Conservation (phyloP, 1,140 invertebrate species). For the Trichonephila clavata region DNA sequence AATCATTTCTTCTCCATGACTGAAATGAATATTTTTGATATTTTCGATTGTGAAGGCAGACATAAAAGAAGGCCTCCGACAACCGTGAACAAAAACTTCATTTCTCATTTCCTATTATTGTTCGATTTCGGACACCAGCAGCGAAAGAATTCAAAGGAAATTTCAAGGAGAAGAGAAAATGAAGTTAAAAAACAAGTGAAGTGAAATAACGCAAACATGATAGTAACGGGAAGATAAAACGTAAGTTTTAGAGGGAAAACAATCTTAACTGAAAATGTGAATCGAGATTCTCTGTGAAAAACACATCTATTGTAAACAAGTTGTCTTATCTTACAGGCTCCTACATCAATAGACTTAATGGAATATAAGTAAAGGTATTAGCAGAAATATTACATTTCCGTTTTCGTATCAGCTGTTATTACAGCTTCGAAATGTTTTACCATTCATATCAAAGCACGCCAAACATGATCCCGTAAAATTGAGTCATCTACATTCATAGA, state of each 20-base stretch:
- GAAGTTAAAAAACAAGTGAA: slow-evolving; percentile 5
- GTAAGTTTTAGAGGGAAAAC: background rate
- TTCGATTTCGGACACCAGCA: background rate
- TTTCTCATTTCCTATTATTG: slow-evolving; percentile 23
- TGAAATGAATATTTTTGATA: too few species aligned
- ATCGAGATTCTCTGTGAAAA: background rate
- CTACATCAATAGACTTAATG: background rate
- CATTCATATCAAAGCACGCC: background rate
- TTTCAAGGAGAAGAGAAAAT: slow-evolving; percentile 12
- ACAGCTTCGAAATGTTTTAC: background rate
- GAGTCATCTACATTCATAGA: too few species aligned
- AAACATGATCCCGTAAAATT: background rate
- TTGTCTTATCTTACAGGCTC: background rate
- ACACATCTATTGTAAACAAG: slow-evolving; percentile 20
- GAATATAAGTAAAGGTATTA: background rate
- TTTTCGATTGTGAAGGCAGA: too few species aligned
- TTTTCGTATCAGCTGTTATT: background rate
- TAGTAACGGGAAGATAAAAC: background rate
- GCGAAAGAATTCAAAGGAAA: background rate
- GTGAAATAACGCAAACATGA: background rate
- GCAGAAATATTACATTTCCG: background rate
- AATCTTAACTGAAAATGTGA: background rate
- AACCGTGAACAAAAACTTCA: background rate
- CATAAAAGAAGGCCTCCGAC: too few species aligned
- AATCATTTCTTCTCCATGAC: too few species aligned